A percentile compares a stretch with the other conserved stretches of the same genome.
These are phyloP conservation scores for Morelia viridis DNA, from an alignment of 2,797 vertebrate genomes.

Conservation along the genomic window DNA sequence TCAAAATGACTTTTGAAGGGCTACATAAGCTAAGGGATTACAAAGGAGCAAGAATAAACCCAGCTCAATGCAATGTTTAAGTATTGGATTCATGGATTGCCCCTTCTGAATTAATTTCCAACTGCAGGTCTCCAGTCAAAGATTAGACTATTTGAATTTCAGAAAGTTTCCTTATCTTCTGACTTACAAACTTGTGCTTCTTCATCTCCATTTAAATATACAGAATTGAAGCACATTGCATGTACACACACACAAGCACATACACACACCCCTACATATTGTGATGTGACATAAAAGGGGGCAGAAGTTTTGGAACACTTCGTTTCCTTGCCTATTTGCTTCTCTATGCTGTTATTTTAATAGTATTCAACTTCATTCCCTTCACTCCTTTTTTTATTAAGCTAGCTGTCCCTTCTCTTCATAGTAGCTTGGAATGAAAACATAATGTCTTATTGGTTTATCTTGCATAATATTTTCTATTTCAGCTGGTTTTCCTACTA, in stretches of 20 bases:
- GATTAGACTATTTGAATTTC: constrained; percentile 9
- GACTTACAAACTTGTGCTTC: not conserved
- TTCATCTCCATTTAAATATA: not conserved
- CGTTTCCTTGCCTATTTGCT: not conserved
- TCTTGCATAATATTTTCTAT: not conserved
- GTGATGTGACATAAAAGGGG: not conserved
- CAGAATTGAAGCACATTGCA: not conserved
- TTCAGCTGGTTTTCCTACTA: not conserved
- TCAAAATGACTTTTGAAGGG: constrained; percentile 32
- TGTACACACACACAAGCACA: not conserved
- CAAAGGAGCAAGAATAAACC: constrained; percentile 12
- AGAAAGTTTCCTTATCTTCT: constrained; percentile 6
- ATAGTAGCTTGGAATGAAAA: not conserved
- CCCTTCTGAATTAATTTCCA: constrained; percentile 18
- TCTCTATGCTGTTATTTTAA: not conserved
- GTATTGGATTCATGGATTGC: constrained; percentile 9
- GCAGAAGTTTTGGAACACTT: not conserved
- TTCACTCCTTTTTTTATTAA: not conserved
- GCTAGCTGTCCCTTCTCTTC: not conserved
- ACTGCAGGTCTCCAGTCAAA: not conserved
- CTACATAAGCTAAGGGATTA: constrained; percentile 27
- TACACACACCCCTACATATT: not conserved
- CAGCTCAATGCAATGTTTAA: constrained; percentile 8
- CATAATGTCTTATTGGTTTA: not conserved
- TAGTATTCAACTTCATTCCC: not conserved